These are phyloP conservation scores for Lamprologus callipterus DNA, from an alignment of 2,113 vertebrate species.

Conservation along the genomic window DNA sequence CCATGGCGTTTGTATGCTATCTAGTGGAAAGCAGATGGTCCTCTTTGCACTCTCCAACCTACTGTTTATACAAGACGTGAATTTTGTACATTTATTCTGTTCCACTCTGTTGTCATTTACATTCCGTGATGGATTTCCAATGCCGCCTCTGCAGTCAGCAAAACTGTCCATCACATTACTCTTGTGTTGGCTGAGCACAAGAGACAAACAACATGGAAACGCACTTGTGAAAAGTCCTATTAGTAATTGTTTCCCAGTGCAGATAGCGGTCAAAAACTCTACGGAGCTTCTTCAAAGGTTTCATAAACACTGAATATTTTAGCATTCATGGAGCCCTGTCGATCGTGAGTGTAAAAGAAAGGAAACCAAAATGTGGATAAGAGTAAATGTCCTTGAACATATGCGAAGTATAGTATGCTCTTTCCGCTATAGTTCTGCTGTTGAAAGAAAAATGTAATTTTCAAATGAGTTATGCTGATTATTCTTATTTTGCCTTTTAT, in stretches of 20 bases:
- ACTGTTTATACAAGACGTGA: background rate
- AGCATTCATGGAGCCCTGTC: background rate
- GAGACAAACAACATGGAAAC: background rate
- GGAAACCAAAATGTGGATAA: background rate
- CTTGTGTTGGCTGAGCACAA: background rate
- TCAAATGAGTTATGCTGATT: background rate
- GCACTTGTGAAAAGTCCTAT: background rate
- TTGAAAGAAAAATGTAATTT: background rate
- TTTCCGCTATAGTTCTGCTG: background rate
- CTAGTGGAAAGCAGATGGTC: slow-evolving; percentile 26
- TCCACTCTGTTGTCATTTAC: background rate
- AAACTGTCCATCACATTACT: background rate
- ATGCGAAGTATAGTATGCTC: background rate
- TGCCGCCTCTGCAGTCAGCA: background rate
- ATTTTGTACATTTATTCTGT: background rate
- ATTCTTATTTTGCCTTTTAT: background rate
- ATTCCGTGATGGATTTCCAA: background rate
- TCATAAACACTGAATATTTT: background rate
- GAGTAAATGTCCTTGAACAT: background rate
- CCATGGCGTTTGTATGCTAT: background rate
- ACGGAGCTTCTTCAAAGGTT: background rate
- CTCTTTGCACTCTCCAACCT: background rate
- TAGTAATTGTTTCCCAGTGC: background rate
- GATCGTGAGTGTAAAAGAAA: background rate
- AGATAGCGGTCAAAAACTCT: background rate